A percentile compares a stretch with the other conserved stretches of the same genome.
Evolutionary conservation across 2,888 invertebrate genomes (phyloP).

Genomic region (Zele albiditarsus): DNA sequence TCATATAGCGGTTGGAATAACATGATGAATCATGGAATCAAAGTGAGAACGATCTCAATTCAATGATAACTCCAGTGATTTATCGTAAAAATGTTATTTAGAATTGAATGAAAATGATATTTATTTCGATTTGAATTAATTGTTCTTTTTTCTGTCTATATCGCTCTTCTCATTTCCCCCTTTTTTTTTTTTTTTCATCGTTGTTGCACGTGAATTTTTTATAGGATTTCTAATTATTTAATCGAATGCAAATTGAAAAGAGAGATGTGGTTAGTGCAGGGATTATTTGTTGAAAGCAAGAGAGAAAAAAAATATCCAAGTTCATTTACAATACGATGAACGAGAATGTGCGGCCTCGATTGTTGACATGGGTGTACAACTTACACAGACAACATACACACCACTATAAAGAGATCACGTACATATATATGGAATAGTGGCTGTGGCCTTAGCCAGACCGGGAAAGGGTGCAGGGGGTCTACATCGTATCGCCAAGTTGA

Average conservation of each 20-base stretch:
- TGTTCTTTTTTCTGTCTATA: no score
- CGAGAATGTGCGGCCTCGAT: constrained; percentile 6
- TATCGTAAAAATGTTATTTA: no score
- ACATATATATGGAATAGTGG: constrained; percentile 1
- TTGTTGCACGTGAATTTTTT: neutral
- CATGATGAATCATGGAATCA: no score
- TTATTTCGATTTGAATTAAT: no score
- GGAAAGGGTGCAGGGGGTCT: constrained; percentile 52
- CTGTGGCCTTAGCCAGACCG: constrained; percentile 29
- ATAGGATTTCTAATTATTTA: neutral
- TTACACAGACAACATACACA: neutral
- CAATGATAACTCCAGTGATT: no score
- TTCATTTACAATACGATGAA: constrained; percentile 6
- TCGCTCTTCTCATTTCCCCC: no score
- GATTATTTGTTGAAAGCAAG: neutral
- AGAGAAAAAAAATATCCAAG: neutral
- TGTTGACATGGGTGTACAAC: constrained; percentile 7
- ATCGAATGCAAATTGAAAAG: neutral
- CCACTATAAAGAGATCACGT: neutral
- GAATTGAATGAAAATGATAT: no score
- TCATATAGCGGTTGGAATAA: no score
- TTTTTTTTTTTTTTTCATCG: neutral
- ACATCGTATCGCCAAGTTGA: constrained; percentile 71
- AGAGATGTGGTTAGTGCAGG: neutral
- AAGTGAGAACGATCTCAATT: no score